A percentile compares a stretch with the other conserved stretches of the same genome.
These are phyloP conservation scores for Cydia strobilella DNA, from an alignment of 1,140 invertebrate species.

Conservation along the genomic window DNA sequence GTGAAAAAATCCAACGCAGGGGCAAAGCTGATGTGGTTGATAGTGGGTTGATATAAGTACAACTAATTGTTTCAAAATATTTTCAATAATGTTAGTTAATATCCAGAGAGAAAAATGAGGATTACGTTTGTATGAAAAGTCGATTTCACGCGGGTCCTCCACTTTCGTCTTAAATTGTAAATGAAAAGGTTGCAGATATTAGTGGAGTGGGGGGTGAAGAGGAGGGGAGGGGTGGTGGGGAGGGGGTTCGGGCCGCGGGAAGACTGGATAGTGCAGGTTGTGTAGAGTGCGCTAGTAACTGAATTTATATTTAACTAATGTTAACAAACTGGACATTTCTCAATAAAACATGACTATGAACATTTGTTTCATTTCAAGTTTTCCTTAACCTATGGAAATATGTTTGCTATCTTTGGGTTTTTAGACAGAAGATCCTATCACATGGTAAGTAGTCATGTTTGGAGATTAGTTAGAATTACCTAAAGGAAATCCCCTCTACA, in stretches of 20 bases:
- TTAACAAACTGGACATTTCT: conserved; percentile 70
- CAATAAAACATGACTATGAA: conserved; percentile 59
- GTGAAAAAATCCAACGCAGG: no score
- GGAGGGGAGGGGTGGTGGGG: conserved; percentile 18
- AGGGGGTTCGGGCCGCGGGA: conserved; percentile 33
- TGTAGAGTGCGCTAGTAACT: conserved; percentile 72
- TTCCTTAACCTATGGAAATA: background rate
- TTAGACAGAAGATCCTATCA: no score
- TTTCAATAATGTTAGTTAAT: no score
- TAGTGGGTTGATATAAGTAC: no score
- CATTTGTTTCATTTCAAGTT: conserved; percentile 35
- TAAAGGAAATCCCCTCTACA: background rate
- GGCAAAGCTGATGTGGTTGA: no score
- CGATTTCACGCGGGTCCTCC: no score
- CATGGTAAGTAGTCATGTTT: no score
- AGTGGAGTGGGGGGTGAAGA: background rate
- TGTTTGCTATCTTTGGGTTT: no score
- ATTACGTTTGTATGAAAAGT: no score
- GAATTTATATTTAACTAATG: conserved; percentile 73
- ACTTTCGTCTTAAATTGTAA: no score
- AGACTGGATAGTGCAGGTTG: conserved; percentile 67
- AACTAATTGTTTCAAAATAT: no score
- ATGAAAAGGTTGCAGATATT: background rate
- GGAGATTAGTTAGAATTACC: background rate
- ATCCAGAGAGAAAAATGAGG: no score